These are phyloP conservation scores for Cacoxenus indagator DNA, from an alignment of 2,888 invertebrate species.

Conservation along the genomic window DNA sequence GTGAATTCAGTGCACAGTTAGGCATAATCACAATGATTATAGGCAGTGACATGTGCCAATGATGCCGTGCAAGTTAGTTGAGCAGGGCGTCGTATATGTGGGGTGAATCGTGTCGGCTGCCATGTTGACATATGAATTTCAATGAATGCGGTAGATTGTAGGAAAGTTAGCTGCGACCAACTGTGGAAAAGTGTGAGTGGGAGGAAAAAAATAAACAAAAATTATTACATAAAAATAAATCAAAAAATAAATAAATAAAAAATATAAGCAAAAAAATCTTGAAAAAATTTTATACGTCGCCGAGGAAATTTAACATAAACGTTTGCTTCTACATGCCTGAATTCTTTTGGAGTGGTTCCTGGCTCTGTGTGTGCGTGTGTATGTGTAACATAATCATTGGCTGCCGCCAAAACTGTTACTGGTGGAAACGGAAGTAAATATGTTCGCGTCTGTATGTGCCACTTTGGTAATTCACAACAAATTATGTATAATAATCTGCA, in stretches of 20 bases:
- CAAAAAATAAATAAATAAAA: not conserved
- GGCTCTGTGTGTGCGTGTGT: not conserved
- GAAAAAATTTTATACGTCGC: not conserved
- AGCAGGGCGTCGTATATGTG: too few relatives aligned
- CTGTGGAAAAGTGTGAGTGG: not conserved
- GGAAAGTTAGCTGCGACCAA: conserved; percentile 10
- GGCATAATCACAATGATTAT: conserved; percentile 18
- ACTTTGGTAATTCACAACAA: not conserved
- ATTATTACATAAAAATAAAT: not conserved
- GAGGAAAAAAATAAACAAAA: too few relatives aligned
- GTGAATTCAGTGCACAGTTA: not conserved
- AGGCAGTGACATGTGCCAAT: conserved; percentile 24
- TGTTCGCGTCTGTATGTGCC: not conserved
- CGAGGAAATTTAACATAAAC: not conserved
- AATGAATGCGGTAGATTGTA: conserved; percentile 33
- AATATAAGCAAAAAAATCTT: not conserved
- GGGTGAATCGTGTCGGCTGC: not conserved
- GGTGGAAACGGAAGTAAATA: not conserved
- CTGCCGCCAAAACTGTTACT: not conserved
- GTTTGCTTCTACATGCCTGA: not conserved
- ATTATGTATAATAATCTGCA: not conserved
- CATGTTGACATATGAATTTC: conserved; percentile 19
- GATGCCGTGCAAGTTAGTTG: not conserved
- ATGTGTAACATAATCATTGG: not conserved
- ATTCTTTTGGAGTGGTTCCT: not conserved